A percentile compares a stretch with the other conserved stretches of the same genome.
Conservation (phyloP, 2,797 vertebrate genomes). For the Periophthalmus magnuspinnatus region DNA sequence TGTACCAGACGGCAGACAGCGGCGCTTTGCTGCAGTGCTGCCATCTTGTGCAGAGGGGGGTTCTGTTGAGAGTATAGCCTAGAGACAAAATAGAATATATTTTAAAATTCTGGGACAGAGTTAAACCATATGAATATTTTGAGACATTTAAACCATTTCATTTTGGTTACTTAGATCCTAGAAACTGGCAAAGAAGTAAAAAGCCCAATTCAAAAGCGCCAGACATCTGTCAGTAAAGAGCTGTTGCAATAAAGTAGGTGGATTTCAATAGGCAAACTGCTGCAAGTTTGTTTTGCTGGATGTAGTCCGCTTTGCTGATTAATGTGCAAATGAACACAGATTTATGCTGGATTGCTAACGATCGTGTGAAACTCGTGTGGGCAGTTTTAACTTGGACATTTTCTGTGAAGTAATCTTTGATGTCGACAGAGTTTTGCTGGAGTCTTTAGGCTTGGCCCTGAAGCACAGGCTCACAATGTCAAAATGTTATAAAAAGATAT, state of each 20-base stretch:
- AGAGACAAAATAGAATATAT: neutral
- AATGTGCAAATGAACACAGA: constrained; percentile 10
- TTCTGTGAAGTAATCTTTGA: constrained; percentile 2
- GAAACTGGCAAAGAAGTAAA: neutral
- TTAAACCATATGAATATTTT: neutral
- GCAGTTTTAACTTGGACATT: neutral
- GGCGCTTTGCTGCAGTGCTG: constrained; percentile 78
- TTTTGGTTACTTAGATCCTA: neutral
- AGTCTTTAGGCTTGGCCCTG: neutral
- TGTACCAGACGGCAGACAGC: constrained; percentile 68
- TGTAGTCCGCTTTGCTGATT: neutral
- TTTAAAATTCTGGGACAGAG: neutral
- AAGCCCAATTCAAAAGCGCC: neutral
- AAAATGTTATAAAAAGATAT: constrained; percentile 13
- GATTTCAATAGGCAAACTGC: neutral
- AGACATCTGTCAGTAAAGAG: neutral
- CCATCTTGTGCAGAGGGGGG: constrained; percentile 69
- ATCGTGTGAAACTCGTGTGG: neutral
- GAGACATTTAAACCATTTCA: neutral
- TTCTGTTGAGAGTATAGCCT: constrained; percentile 54
- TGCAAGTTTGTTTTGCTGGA: constrained; percentile 1
- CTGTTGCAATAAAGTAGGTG: neutral
- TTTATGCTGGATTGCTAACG: constrained; percentile 7
- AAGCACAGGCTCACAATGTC: neutral
- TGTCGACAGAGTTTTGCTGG: neutral